A percentile compares a stretch with the other conserved stretches of the same genome.
Evolutionary conservation across 2,113 vertebrate species (phyloP).

Genomic region (Entomyzon cyanotis): DNA sequence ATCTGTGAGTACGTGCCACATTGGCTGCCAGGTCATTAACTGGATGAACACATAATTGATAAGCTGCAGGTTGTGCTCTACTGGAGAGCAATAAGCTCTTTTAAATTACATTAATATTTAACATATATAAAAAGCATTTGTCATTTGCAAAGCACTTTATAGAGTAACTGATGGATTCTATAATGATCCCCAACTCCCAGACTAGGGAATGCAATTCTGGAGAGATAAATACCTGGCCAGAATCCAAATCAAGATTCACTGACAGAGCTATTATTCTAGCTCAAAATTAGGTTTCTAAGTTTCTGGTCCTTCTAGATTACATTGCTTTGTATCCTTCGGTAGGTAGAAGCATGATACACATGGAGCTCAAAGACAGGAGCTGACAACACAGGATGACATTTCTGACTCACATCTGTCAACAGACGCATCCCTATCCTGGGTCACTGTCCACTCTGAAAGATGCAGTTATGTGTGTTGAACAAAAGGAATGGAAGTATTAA

Average conservation of each 20-base stretch:
- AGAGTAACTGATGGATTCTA: conserved; percentile 12
- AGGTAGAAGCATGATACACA: neutral
- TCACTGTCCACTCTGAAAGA: neutral
- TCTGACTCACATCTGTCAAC: neutral
- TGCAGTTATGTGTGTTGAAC: neutral
- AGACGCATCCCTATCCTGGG: neutral
- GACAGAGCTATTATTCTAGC: neutral
- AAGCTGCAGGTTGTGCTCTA: neutral
- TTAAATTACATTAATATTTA: conserved; percentile 58
- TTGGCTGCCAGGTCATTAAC: neutral
- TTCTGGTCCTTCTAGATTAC: neutral
- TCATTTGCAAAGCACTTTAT: neutral
- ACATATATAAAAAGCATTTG: conserved; percentile 27
- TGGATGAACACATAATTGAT: conserved; percentile 46
- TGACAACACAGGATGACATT: neutral
- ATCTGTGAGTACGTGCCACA: neutral
- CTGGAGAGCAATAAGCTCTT: conserved; percentile 33
- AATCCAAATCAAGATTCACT: neutral
- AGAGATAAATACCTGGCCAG: neutral
- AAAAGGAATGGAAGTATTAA: neutral
- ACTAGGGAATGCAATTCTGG: neutral
- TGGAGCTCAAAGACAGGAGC: neutral
- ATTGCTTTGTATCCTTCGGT: neutral
- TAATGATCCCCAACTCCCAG: neutral
- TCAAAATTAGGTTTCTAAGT: neutral